These are phyloP conservation scores for Chrysotoxum bicinctum DNA, from an alignment of 2,888 invertebrate species.

Conservation along the genomic window DNA sequence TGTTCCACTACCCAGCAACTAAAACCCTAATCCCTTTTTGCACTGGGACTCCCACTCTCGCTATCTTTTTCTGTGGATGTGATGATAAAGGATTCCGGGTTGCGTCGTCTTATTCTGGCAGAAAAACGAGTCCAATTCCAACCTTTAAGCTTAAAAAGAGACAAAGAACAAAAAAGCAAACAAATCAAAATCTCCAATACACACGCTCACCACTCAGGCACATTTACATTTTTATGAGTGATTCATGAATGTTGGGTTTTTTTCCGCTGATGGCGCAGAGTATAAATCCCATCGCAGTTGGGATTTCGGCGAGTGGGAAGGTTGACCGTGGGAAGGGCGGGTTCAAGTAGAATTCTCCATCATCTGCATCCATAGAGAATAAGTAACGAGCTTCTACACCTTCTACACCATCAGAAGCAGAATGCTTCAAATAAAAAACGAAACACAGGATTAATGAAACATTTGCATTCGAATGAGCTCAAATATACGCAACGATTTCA, in stretches of 20 bases:
- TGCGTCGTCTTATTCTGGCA: background rate
- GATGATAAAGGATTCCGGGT: background rate
- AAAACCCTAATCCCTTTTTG: slow-evolving; percentile 2
- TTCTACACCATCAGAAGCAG: slow-evolving; percentile 8
- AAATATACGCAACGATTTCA: slow-evolving; percentile 2
- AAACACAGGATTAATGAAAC: slow-evolving; percentile 64
- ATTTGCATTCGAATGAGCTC: slow-evolving; percentile 63
- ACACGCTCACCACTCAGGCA: slow-evolving; percentile 21
- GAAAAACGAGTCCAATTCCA: slow-evolving; percentile 1
- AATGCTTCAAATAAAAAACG: slow-evolving; percentile 56
- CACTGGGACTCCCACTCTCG: background rate
- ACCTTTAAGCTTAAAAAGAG: slow-evolving; percentile 19
- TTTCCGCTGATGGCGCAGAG: background rate
- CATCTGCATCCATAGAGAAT: slow-evolving; percentile 20
- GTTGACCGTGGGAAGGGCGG: too few species aligned
- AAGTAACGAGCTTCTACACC: background rate
- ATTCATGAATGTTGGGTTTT: slow-evolving; percentile 36
- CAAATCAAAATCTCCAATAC: slow-evolving; percentile 41
- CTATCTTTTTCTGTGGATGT: background rate
- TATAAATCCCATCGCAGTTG: slow-evolving; percentile 5
- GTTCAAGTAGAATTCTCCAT: slow-evolving; percentile 1
- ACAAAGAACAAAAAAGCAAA: background rate
- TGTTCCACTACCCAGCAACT: slow-evolving; percentile 15
- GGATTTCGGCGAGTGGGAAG: background rate
- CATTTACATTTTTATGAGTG: slow-evolving; percentile 65